Conservation (phyloP, 2,888 invertebrate species). For the Diaphora mendica region DNA sequence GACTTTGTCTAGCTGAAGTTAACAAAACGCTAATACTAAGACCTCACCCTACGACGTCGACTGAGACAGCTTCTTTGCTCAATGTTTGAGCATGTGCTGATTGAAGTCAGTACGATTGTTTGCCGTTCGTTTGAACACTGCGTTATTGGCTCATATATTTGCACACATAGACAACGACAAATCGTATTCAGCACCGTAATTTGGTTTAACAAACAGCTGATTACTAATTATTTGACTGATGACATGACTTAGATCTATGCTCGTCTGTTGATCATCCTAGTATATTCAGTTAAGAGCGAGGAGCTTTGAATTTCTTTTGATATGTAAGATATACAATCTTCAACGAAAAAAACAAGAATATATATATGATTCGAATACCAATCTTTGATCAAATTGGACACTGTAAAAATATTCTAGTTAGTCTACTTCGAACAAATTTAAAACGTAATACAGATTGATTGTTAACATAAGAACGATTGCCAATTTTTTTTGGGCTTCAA, state of each 20-base stretch:
- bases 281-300: too few relatives aligned
- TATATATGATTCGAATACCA: not conserved
- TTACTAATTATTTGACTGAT: not conserved
- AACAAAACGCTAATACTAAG: slow-evolving; percentile 24
- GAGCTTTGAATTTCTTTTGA: too few relatives aligned
- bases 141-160: slow-evolving; percentile 39
- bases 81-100: slow-evolving; percentile 57
- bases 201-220: not conserved
- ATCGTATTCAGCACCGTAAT: not conserved
- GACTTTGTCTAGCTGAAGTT: too few relatives aligned
- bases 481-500: too few relatives aligned
- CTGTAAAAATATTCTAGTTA: too few relatives aligned
- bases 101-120: slow-evolving; percentile 53
- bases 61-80: slow-evolving; percentile 20
- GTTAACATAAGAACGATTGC: too few relatives aligned
- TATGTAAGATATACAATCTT: too few relatives aligned
- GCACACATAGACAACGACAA: not conserved
- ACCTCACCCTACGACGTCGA: slow-evolving; percentile 18
- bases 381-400: too few relatives aligned
- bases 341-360: not conserved
- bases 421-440: too few relatives aligned
- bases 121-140: slow-evolving; percentile 30
- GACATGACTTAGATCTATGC: not conserved
- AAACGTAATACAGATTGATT: too few relatives aligned
- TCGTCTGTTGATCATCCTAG: too few relatives aligned